These are phyloP conservation scores for Drosophila orena DNA, from an alignment of 1,140 invertebrate genomes.

Conservation along the genomic window DNA sequence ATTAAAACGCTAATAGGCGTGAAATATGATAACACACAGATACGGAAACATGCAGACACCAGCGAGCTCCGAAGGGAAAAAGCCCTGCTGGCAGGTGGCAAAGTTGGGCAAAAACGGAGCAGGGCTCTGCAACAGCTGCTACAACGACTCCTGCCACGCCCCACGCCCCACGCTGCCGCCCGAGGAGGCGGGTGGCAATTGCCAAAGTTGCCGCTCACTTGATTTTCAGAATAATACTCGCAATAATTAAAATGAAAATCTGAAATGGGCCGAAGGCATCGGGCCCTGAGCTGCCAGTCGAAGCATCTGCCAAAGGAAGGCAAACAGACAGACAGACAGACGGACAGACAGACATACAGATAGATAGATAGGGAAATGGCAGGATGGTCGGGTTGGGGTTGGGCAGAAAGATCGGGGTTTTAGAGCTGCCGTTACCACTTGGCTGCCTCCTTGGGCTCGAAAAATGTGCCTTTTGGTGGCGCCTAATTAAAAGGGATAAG, in stretches of 20 bases:
- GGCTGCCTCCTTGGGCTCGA: constrained; percentile 48
- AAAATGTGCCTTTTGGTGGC: constrained; percentile 73
- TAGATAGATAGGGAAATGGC: neutral
- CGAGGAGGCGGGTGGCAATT: constrained; percentile 22
- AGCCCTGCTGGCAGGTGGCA: constrained; percentile 20
- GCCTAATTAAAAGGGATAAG: constrained; percentile 81
- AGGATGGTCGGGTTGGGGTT: neutral
- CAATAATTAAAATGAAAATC: constrained; percentile 82
- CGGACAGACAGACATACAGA: neutral
- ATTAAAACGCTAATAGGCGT: constrained; percentile 81
- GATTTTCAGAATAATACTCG: constrained; percentile 77
- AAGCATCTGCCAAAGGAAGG: constrained; percentile 61
- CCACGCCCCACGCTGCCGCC: neutral
- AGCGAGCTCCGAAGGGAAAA: constrained; percentile 6
- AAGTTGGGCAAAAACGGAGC: constrained; percentile 19
- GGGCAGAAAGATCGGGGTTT: no score
- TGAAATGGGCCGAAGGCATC: constrained; percentile 61
- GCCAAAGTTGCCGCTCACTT: constrained; percentile 71
- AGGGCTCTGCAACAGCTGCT: constrained; percentile 63
- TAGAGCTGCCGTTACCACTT: constrained; percentile 26
- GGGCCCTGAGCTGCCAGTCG: constrained; percentile 23
- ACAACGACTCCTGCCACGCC: constrained; percentile 8
- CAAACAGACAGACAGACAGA: constrained; percentile 31
- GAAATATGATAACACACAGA: constrained; percentile 77
- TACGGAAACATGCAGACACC: constrained; percentile 15